Percentiles rank a stretch among this genome's conserved stretches.
Conservation (phyloP, 2,797 vertebrate species). For the Lemur catta region DNA sequence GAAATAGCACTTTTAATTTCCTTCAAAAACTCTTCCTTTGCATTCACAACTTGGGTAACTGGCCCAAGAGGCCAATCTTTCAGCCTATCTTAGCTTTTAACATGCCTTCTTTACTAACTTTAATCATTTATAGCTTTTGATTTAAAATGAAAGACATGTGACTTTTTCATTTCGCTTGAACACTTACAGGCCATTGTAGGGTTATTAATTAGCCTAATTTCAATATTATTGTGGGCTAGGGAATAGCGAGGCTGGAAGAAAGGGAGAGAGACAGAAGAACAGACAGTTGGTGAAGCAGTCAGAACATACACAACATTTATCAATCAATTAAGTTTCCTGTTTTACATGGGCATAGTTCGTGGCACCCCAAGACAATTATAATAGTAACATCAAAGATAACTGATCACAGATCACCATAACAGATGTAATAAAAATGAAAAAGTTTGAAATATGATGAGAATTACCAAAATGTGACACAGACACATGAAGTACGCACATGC, state of each 20-base stretch:
- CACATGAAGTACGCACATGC: neutral
- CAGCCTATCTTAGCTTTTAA: neutral
- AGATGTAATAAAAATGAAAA: neutral
- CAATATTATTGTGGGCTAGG: neutral
- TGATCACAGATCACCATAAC: neutral
- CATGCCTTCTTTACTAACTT: neutral
- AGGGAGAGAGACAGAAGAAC: neutral
- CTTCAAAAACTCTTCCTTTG: neutral
- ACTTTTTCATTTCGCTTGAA: neutral
- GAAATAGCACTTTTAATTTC: neutral
- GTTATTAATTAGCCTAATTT: neutral
- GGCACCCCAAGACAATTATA: neutral
- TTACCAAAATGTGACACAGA: neutral
- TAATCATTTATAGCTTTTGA: neutral
- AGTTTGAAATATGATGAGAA: neutral
- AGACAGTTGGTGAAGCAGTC: neutral
- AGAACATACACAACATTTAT: neutral
- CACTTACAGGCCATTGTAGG: neutral
- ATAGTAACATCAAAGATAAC: neutral
- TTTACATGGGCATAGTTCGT: neutral
- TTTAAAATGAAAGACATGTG: neutral
- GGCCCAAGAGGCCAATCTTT: neutral
- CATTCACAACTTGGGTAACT: neutral
- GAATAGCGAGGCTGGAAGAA: neutral
- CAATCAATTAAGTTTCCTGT: neutral